Evolutionary conservation across 2,888 invertebrate genomes (phyloP).

Genomic region (Drosophila fulvimacula): DNA sequence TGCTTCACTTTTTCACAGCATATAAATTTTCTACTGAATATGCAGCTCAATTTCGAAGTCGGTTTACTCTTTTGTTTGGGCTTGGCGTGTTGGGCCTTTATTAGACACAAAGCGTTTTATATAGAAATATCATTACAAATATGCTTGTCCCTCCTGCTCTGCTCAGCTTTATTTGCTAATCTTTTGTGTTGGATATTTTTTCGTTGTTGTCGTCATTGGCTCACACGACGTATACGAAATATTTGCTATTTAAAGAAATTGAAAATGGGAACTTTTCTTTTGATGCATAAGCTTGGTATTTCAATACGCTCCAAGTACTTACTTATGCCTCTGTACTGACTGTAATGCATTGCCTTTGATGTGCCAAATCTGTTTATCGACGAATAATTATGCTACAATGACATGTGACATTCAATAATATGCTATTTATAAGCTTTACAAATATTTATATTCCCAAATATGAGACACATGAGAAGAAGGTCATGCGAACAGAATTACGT

Average conservation of each 20-base stretch:
- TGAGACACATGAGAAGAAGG: neutral
- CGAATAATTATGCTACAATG: constrained; percentile 34
- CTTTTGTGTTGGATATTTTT: constrained; percentile 14
- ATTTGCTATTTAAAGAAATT: constrained; percentile 22
- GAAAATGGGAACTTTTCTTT: constrained; percentile 14
- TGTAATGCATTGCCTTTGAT: constrained; percentile 36
- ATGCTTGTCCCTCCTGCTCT: constrained; percentile 2
- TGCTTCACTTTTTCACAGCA: neutral
- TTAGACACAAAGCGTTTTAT: constrained; percentile 10
- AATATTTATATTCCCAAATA: constrained; percentile 4
- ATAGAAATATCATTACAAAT: constrained; percentile 22
- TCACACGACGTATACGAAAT: constrained; percentile 45
- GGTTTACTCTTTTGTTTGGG: constrained; percentile 34
- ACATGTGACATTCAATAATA: constrained; percentile 36
- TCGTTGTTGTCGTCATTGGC: neutral
- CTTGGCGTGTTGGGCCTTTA: constrained; percentile 11
- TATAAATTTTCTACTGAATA: neutral
- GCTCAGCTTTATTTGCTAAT: neutral
- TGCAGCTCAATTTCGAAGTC: constrained; percentile 40
- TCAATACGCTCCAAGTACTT: constrained; percentile 10
- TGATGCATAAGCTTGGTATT: constrained; percentile 6
- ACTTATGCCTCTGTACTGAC: neutral
- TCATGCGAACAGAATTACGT: neutral
- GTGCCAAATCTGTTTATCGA: constrained; percentile 23
- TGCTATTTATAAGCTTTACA: constrained; percentile 11